Conservation (phyloP, 2,888 invertebrate species). For the Belgica antarctica region DNA sequence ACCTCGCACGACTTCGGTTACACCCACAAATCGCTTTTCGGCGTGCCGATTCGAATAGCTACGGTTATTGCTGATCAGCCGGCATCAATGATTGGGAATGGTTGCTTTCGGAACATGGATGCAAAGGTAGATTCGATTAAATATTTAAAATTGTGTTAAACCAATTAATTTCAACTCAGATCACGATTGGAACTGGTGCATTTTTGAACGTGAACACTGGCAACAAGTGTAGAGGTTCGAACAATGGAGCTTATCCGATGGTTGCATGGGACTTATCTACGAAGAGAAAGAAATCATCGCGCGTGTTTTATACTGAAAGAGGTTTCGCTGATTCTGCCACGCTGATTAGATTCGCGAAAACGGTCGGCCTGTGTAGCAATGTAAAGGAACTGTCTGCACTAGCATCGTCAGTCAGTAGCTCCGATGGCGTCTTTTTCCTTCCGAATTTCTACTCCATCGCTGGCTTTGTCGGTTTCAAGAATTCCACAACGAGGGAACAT, state of each 20-base stretch:
- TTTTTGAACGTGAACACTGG: constrained; percentile 86
- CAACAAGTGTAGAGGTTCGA: constrained; percentile 69
- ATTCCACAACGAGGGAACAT: constrained; percentile 74
- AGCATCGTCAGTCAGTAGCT: constrained; percentile 66
- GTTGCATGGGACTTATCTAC: constrained; percentile 76
- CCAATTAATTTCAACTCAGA: no score
- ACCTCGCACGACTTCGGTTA: constrained; percentile 73
- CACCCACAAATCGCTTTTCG: constrained; percentile 67
- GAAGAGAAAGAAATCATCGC: constrained; percentile 55
- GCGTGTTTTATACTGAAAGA: constrained; percentile 78
- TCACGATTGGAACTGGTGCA: constrained; percentile 85
- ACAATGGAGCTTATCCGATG: constrained; percentile 84
- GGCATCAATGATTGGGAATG: constrained; percentile 84
- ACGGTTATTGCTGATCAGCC: constrained; percentile 72
- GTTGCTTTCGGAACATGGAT: constrained; percentile 73
- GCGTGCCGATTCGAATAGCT: constrained; percentile 71
- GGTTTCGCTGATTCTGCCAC: constrained; percentile 47
- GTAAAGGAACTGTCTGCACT: constrained; percentile 66
- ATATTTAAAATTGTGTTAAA: no score
- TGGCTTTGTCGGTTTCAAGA: constrained; percentile 68
- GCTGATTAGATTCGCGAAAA: constrained; percentile 24
- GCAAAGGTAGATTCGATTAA: constrained; percentile 63
- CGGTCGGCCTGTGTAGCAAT: constrained; percentile 61
- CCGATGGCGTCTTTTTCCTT: constrained; percentile 79
- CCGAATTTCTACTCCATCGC: constrained; percentile 77